phyloP scores from a whole-genome alignment of 2,888 invertebrate species.

The Leptothorax acervorum region DNA sequence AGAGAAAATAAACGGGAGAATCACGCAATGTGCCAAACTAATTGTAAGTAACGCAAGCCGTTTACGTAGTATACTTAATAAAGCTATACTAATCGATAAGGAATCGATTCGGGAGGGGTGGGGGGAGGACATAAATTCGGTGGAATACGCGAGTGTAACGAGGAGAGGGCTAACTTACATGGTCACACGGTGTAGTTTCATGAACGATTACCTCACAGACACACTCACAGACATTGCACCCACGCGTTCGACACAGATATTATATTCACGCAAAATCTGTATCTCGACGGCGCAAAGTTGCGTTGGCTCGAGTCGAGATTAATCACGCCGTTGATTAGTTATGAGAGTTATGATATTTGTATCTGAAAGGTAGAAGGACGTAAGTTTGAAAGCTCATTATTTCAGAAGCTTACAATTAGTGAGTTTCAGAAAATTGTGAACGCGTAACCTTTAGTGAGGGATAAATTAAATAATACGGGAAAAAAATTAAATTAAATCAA shows the following conservation, averaged over 20 bases:
- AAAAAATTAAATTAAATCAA: neutral
- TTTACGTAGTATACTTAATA: conserved; percentile 62
- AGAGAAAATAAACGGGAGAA: neutral
- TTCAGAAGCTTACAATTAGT: neutral
- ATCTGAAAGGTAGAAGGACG: conserved; percentile 30
- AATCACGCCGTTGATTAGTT: conserved; percentile 39
- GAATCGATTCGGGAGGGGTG: neutral
- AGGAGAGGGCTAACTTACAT: conserved; percentile 35
- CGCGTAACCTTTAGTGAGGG: neutral
- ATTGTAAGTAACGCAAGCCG: conserved; percentile 66
- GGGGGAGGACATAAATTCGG: neutral
- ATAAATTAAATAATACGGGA: neutral
- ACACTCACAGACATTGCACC: conserved; percentile 13
- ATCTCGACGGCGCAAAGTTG: neutral
- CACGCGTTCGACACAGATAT: conserved; percentile 8
- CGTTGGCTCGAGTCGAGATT: conserved; percentile 1
- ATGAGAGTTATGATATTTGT: conserved; percentile 31
- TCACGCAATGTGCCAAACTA: conserved; percentile 76
- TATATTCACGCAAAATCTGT: conserved; percentile 31
- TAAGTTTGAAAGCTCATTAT: neutral
- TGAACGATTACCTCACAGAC: conserved; percentile 56
- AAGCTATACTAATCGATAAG: conserved; percentile 62
- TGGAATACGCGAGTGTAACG: conserved; percentile 24
- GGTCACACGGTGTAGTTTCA: conserved; percentile 49
- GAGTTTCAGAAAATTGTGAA: neutral